Evolutionary conservation across 2,888 invertebrate species (phyloP), one percentile per base, ranked within the genome.

Genomic region (Physocephala rufipes): DNA sequence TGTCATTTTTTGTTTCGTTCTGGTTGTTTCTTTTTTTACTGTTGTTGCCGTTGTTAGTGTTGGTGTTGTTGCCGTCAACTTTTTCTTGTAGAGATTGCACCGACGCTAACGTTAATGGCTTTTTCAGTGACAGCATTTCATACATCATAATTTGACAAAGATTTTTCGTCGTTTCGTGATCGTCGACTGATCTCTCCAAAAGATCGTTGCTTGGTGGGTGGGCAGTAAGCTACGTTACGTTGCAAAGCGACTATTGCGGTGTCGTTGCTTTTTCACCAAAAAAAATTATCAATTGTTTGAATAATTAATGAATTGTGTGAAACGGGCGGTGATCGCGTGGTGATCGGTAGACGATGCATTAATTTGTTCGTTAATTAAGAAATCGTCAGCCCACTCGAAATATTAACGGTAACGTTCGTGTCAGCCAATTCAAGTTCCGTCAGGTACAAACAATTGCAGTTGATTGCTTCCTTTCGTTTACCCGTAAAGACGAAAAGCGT

Each of bases 101-200:
- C n/a, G n/a, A n/a, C n/a, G n/a, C n/a, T 36, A 36, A 36, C 47
- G 66, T 53, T 59, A 67, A 67, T 67, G 67, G 47, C 67, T 59
- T 36, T 45, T 49, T 9, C 49, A 19, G 24, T 58, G 28, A 59
- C 49, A 59, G 43, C 21, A 19, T 19, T 15, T 59, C 67, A 59
- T 67, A 24, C 26, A 59, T 67, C 67, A 67, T 67, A 28, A 61
- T 67, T 67, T 49, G 36, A 21, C 36, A 51, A 36, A 53, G 1
- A 66, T 53, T n/a, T n/a, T 66, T 66, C 53, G 63, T 43, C 24
- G 24, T 15, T 21, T 26, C 21, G 16, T n/a, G 49, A n/a, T 49
- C 49, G 49, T 12, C 49, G 49, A 28, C 15, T 21, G 58, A 15
- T 26, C 49, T 16, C 13, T 49, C 49, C 49, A 49, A n/a, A 13